Percentiles rank a stretch among this genome's conserved stretches.
These are phyloP conservation scores for Alcedo atthis DNA, from an alignment of 2,797 vertebrate genomes.

Conservation along the genomic window DNA sequence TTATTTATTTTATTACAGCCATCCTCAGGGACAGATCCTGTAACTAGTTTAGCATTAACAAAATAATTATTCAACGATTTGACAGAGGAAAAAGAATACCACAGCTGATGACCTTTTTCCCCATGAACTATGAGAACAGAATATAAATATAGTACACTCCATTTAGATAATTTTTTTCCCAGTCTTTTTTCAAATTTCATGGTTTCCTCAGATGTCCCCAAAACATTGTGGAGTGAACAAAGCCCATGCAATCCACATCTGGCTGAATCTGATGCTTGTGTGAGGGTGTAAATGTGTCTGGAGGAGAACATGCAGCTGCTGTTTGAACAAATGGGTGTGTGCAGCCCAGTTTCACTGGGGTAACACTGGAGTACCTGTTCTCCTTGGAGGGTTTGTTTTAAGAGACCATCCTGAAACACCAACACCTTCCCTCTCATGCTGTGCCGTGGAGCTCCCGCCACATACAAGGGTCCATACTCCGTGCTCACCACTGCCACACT, in stretches of 20 bases:
- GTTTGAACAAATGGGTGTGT: background rate
- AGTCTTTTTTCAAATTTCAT: background rate
- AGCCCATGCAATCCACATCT: background rate
- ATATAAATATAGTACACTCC: background rate
- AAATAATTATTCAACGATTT: slow-evolving; percentile 14
- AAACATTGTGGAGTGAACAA: background rate
- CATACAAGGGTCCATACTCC: slow-evolving; percentile 10
- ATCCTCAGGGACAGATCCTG: slow-evolving; percentile 51
- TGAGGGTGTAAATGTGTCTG: background rate
- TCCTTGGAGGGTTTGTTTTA: slow-evolving; percentile 67
- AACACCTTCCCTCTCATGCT: slow-evolving; percentile 76
- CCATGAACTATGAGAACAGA: background rate
- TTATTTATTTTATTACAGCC: slow-evolving; percentile 56
- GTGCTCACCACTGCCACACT: slow-evolving; percentile 62
- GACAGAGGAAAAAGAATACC: slow-evolving; percentile 21
- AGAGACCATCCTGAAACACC: slow-evolving; percentile 55
- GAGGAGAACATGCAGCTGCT: background rate
- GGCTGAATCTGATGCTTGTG: background rate
- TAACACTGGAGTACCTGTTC: slow-evolving; percentile 75
- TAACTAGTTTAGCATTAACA: slow-evolving; percentile 35
- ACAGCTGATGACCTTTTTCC: background rate
- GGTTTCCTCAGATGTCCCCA: background rate
- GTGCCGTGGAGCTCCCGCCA: slow-evolving; percentile 81
- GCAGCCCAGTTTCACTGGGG: background rate
- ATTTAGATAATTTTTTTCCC: background rate